phyloP scores from a whole-genome alignment of 2,888 invertebrate species.

The Spilarctia lutea region DNA sequence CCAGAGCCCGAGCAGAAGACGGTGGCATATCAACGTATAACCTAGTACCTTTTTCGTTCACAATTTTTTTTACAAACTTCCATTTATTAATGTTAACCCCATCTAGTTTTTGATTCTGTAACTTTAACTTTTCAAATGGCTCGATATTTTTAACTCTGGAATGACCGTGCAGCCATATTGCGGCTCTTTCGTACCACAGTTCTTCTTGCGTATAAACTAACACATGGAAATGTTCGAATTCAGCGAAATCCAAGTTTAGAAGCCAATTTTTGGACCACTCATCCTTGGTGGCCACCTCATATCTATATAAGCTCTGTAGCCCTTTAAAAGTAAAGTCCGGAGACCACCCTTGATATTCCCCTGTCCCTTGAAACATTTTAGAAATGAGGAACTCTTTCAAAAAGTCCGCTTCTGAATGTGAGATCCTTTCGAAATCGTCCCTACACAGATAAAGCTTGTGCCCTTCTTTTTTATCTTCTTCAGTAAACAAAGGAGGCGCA shows the following conservation, averaged over 20 bases:
- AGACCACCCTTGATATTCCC: constrained; percentile 63
- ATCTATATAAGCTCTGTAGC: constrained; percentile 67
- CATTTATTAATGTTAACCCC: constrained; percentile 73
- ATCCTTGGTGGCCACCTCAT: constrained; percentile 71
- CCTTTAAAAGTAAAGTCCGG: constrained; percentile 74
- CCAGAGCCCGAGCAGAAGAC: constrained; percentile 72
- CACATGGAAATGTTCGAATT: constrained; percentile 66
- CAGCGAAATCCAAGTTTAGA: constrained; percentile 67
- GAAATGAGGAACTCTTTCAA: constrained; percentile 69
- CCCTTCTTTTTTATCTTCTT: constrained; percentile 37
- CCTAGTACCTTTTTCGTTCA: constrained; percentile 72
- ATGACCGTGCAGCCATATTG: constrained; percentile 80
- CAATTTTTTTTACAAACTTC: constrained; percentile 77
- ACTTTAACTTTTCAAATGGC: constrained; percentile 58
- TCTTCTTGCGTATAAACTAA: constrained; percentile 77
- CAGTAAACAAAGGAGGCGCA: neutral
- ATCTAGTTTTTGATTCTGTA: constrained; percentile 71
- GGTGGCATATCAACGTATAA: constrained; percentile 81
- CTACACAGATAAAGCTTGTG: constrained; percentile 73
- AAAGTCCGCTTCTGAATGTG: constrained; percentile 59
- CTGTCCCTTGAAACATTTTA: constrained; percentile 65
- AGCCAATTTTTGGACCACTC: constrained; percentile 72
- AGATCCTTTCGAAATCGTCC: constrained; percentile 72
- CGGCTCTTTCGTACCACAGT: constrained; percentile 79
- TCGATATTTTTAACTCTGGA: constrained; percentile 67